Base-by-base conservation (phyloP, 2,888 invertebrate species). In the Trisateles emortualis region DNA sequence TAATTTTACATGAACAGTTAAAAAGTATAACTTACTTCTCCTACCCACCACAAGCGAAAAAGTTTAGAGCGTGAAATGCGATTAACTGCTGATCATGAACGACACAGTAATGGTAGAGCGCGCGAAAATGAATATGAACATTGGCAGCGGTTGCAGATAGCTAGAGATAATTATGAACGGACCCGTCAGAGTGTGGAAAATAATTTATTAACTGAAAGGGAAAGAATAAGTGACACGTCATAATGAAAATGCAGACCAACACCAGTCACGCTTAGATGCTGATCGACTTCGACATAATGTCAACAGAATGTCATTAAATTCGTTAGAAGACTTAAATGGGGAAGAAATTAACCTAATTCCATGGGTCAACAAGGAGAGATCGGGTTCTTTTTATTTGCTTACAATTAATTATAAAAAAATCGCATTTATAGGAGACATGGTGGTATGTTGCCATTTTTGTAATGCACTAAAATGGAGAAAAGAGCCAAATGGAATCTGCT, bases 381-480 rank as follows among this genome's bases (percentile, higher is more conserved):
- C 32, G 11, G 32, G 32, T 11, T 32, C 2, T 32, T 32, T 11
- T n/a, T 39, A 39, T 39, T 39, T 10, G 22, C 10, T 22, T n/a
- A 22, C 22, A 39, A 39, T 39, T 39, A 9, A 38, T 16, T 38
- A 38, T 10, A 4, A 16, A 2, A 10, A 10, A 14, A 17, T 26
- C 9, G 11, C 40, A 19, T 22, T 2, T n/a, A 22, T 40, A 22
- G 40, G 40, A 11, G 24, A 11, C n/a, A 40, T 40, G 26, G 24
- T 10, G 9, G 41, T 24, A 41, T 9, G 9, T 29, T 41, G 41
- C 13, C 14, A 26, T 10, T 41, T 41, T 41, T 41, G 41, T 29
- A 24, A 41, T 41, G 41, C 41, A 16, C 29, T 29, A 24, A 24
- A 41, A 29, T 41, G 41, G 26, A 29, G 41, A 19, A 39, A 22